Evolutionary conservation across 2,113 vertebrate genomes (phyloP), one percentile per base, ranked within the genome.

Genomic region (Seriola rivoliana): DNA sequence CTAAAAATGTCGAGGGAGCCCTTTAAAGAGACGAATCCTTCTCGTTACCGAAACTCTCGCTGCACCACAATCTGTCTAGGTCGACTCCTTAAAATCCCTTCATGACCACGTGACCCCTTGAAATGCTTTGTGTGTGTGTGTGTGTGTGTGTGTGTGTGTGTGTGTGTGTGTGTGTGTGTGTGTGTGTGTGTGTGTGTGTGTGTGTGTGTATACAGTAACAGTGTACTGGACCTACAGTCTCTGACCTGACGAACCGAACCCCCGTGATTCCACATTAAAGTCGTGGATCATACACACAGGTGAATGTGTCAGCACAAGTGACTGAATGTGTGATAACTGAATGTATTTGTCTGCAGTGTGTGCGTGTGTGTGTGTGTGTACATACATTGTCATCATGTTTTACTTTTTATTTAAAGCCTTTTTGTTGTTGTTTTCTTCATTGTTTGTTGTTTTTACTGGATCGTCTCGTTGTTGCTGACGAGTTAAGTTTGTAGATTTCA

Each of bases 361-460:
- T 54, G 17, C 29, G 57, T 71, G 79, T 63, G 14, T 64, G n/a
- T 59, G 54, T 58, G 25, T 38, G 55, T 70, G 75, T 46, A 2
- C 34, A 32, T 16, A 21, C 52, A 19, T 46, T 64, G 48, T 75
- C 71, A 50, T 78, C 6, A 11, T 58, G 59, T 63, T 75, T 59
- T 67, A 14, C 32, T 58, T 75, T 60, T 21, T 12, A 79, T 86
- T 83, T 78, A 84, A 87, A 70, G n/a, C 36, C 1, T 52, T 21
- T 7, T 42, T 42, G 40, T 29, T 67, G 1, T 32, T 40, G 70
- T 40, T 75, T 9, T 68, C 4, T 9, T 75, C 32, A 42, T 79
- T 23, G 9, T 29, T 29, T 85, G 67, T 87, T 84, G 91, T 93
- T 95, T 96, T 96, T 95, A 95, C 93, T 94, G 95, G 94, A 95